phyloP scores from a whole-genome alignment of 2,797 vertebrate genomes.

The Myotis planiceps region DNA sequence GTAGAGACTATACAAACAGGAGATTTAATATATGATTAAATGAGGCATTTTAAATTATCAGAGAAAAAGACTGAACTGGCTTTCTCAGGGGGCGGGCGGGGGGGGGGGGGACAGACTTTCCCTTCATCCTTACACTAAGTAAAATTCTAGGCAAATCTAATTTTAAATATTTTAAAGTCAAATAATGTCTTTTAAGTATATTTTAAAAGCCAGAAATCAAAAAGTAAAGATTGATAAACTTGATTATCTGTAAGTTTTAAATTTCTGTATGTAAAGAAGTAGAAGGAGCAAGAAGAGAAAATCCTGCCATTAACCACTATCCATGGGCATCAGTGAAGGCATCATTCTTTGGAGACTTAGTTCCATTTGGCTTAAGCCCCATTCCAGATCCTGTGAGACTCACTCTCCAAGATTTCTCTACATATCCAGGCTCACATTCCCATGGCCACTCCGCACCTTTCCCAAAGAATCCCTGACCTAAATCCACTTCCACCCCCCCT shows the following conservation, averaged over 20 bases:
- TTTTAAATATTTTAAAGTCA: neutral
- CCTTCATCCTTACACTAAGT: neutral
- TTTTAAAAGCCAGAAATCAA: conserved; percentile 33
- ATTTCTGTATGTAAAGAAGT: neutral
- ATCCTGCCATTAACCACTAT: neutral
- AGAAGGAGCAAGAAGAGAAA: neutral
- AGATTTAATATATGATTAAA: neutral
- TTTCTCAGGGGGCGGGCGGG: neutral
- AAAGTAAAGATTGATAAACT: neutral
- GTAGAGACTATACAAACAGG: neutral
- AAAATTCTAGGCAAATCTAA: neutral
- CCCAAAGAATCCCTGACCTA: neutral
- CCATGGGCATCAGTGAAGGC: neutral
- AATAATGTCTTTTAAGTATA: neutral
- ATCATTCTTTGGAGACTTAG: neutral
- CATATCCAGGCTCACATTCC: neutral
- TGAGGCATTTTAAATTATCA: neutral
- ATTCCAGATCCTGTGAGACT: neutral
- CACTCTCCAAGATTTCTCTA: neutral
- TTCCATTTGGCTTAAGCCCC: neutral
- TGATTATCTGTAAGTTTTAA: neutral
- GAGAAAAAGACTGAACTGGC: neutral
- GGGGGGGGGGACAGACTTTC: neutral
- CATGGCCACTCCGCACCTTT: neutral
- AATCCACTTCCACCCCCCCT: neutral